Evolutionary conservation across 2,888 invertebrate species (phyloP), one percentile per base, ranked within the genome.

Genomic region (Diploptera punctata): DNA sequence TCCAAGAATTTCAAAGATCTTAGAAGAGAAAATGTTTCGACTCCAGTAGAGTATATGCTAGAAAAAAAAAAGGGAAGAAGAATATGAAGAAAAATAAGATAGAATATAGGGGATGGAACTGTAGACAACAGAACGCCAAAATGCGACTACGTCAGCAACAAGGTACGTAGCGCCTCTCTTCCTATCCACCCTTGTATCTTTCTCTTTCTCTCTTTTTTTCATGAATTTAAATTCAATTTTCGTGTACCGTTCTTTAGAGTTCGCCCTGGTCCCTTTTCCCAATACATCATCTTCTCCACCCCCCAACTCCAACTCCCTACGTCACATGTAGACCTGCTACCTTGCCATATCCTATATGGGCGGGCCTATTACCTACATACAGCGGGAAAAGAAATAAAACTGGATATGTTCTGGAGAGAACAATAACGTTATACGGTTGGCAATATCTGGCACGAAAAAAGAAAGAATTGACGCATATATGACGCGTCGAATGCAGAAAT

Each of bases 151-250:
- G 44, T 43, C 67, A 49, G 44, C 67, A 67, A 67, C 67, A 43
- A 49, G 26, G 1, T 2, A 57, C 31, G 26, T 49, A 21, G n/a
- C 26, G 44, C 19, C 54, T 54, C 38, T 19, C 43, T 10, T 26
- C 33, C 31, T 18, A 21, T 47, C 2, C 44, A 33, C 38, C 24
- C 26, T 31, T 21, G 38, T 13, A n/a, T 19, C 33, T 21, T n/a
- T 21, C 47, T 21, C 10, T 67, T 62, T 3, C 67, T 44, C 60
- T 43, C 61, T 67, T 70, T 67, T 67, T 73, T 73, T 74, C 74
- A 72, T 74, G 72, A 74, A 74, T 74, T 74, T 74, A 74, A 74
- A 74, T 74, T 74, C 74, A 74, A 74, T 74, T 74, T 74, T 74
- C 74, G 69, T 74, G 74, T 74, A 74, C 71, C 62, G 57, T 57